A percentile compares a stretch with the other conserved stretches of the same genome.
Conservation (phyloP, 1,140 invertebrate species). For the roundworm (Caenorhabditis elegans) region WBcel235 BX284602.5:6495501-6496000, state of each 20-base stretch:
- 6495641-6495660: background rate
- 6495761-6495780: background rate
- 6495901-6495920: no score
- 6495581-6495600: background rate
- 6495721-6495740: slow-evolving; percentile 21
- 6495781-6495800: background rate
- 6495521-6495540: background rate
- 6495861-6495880: no score
- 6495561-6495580: background rate
- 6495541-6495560: background rate
- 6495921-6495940: no score
- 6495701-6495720: background rate
- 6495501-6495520: background rate
- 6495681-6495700: background rate
- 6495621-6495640: background rate
- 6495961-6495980: no score
- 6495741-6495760: background rate
- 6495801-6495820: background rate
- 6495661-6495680: background rate
- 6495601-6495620: background rate
- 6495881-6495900: no score
- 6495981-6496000: no score
- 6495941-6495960: no score
- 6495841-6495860: no score
- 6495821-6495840: no score